Evolutionary conservation across 2,888 invertebrate species (phyloP).

Genomic region (Aspidiotus rigidus): DNA sequence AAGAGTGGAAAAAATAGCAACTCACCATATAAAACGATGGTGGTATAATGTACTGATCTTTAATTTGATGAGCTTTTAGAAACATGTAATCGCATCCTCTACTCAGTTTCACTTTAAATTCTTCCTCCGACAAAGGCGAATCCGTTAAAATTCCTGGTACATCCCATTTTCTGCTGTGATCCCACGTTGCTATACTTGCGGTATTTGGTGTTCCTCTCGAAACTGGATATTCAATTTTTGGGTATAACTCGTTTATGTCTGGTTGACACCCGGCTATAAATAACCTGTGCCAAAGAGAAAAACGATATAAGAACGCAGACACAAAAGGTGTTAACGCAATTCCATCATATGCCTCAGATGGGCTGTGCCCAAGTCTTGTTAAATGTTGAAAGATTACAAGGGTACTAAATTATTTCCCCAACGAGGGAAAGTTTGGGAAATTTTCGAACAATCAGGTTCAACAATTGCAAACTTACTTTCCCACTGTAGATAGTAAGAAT

Average conservation of each 20-base stretch:
- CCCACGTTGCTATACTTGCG: conserved; percentile 73
- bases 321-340: background rate
- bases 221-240: conserved; percentile 67
- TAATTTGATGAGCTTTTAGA: conserved; percentile 23
- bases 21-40: conserved; percentile 29
- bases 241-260: conserved; percentile 65
- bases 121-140: conserved; percentile 18
- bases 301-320: background rate
- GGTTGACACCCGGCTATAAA: conserved; percentile 69
- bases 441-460: no score
- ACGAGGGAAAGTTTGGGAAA: no score
- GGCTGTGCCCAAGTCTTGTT: no score
- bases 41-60: conserved; percentile 23
- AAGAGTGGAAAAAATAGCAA: conserved; percentile 41
- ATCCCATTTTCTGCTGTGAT: conserved; percentile 69
- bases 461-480: conserved; percentile 48
- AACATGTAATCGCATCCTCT: conserved; percentile 26
- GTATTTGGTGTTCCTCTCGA: conserved; percentile 76
- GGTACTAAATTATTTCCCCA: no score
- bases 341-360: no score
- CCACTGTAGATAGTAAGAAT: conserved; percentile 54
- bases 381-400: no score
- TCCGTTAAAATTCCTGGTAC: conserved; percentile 51
- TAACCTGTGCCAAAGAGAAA: conserved; percentile 44
- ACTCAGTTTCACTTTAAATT: conserved; percentile 20